These are phyloP conservation scores for Meriones psammophilus DNA, from an alignment of 2,797 vertebrate species.

Conservation along the genomic window DNA sequence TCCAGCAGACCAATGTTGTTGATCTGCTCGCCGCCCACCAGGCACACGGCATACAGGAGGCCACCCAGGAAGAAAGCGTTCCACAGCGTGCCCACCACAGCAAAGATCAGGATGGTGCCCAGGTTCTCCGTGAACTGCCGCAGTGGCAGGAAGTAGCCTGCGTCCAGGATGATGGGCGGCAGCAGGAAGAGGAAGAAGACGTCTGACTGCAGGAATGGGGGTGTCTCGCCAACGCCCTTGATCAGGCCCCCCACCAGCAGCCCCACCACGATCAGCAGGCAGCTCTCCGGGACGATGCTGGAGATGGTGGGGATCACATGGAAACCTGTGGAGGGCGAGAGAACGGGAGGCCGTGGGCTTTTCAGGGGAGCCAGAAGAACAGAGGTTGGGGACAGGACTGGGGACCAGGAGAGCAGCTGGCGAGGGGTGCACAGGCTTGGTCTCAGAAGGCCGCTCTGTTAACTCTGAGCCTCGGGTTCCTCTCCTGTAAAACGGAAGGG, in stretches of 20 bases:
- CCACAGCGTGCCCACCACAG: slow-evolving; percentile 97
- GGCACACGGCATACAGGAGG: slow-evolving; percentile 94
- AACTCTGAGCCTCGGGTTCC: slow-evolving; percentile 47
- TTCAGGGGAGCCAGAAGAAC: neutral
- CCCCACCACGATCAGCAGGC: slow-evolving; percentile 97
- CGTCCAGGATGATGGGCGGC: slow-evolving; percentile 98
- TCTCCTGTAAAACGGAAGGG: neutral
- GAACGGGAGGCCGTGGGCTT: slow-evolving; percentile 62
- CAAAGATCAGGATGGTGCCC: slow-evolving; percentile 98
- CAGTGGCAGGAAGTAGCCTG: slow-evolving; percentile 98
- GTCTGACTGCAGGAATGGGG: slow-evolving; percentile 91
- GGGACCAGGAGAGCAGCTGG: slow-evolving; percentile 45
- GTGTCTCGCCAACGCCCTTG: slow-evolving; percentile 93
- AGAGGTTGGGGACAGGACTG: neutral
- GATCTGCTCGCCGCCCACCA: slow-evolving; percentile 89
- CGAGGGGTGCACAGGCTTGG: neutral
- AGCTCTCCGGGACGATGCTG: slow-evolving; percentile 97
- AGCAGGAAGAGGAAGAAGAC: slow-evolving; percentile 97
- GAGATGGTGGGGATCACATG: slow-evolving; percentile 96
- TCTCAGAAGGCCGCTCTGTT: slow-evolving; percentile 49
- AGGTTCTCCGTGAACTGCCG: slow-evolving; percentile 97
- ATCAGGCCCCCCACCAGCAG: slow-evolving; percentile 96
- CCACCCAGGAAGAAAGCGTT: slow-evolving; percentile 97
- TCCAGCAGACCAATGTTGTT: slow-evolving; percentile 91
- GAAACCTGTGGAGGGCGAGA: slow-evolving; percentile 91